These are phyloP conservation scores for Ylistrum balloti DNA, from an alignment of 1,140 invertebrate species.

Conservation along the genomic window DNA sequence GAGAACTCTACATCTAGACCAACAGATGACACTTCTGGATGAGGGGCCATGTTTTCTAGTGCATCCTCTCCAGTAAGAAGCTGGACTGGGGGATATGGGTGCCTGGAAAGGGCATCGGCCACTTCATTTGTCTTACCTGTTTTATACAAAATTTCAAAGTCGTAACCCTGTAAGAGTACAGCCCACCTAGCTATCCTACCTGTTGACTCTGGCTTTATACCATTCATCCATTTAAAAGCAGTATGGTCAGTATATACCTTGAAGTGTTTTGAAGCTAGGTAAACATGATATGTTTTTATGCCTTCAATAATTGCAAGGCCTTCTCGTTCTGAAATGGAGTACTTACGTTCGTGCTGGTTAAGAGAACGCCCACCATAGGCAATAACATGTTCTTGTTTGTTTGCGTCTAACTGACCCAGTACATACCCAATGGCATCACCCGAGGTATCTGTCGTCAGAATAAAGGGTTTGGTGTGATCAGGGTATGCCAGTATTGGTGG, in stretches of 20 bases:
- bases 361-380: conserved; percentile 51
- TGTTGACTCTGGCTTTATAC: conserved; percentile 47
- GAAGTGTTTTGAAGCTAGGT: conserved; percentile 47
- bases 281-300: conserved; percentile 58
- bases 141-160: conserved; percentile 45
- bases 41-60: too few species aligned
- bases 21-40: too few species aligned
- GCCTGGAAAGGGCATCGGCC: conserved; percentile 30
- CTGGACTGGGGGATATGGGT: not conserved
- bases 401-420: conserved; percentile 50
- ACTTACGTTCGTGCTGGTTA: conserved; percentile 46
- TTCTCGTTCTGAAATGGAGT: conserved; percentile 52
- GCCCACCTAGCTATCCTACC: conserved; percentile 50
- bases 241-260: conserved; percentile 58
- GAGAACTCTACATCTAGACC: too few species aligned
- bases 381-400: conserved; percentile 42
- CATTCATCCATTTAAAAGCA: conserved; percentile 53
- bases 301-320: conserved; percentile 59
- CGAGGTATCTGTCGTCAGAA: conserved; percentile 61
- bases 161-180: conserved; percentile 50
- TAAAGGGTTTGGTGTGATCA: conserved; percentile 50
- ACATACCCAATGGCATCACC: conserved; percentile 53
- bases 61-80: too few species aligned
- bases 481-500: conserved; percentile 58
- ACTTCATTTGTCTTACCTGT: not conserved